Percentiles rank a stretch among this genome's conserved stretches.
phyloP scores from a whole-genome alignment of 2,888 invertebrate species.

The Sarcophaga variegata region DNA sequence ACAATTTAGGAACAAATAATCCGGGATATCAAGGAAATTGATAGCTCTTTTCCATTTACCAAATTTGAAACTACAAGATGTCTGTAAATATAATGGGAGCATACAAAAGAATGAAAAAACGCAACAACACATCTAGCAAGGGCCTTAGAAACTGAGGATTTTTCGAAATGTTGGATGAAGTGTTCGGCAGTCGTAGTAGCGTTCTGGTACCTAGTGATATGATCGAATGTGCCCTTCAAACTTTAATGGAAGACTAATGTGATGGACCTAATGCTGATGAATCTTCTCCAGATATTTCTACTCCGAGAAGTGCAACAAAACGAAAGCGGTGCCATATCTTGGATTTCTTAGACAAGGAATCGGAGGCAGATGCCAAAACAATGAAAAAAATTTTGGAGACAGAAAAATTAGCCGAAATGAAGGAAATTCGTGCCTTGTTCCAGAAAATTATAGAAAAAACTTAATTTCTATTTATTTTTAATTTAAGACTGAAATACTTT shows the following conservation, averaged over 20 bases:
- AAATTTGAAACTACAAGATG: too few species aligned
- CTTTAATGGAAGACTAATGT: background rate
- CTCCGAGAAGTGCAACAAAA: background rate
- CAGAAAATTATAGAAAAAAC: constrained; percentile 15
- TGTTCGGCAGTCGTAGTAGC: constrained; percentile 54
- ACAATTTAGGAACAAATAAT: constrained; percentile 37
- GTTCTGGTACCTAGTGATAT: constrained; percentile 16
- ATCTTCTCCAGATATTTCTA: constrained; percentile 9
- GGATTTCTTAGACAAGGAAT: constrained; percentile 3
- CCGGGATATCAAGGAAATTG: background rate
- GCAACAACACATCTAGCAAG: background rate
- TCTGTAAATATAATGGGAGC: background rate
- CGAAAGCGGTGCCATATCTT: constrained; percentile 1
- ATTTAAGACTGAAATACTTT: background rate
- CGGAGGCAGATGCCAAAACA: constrained; percentile 23
- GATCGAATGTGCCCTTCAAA: too few species aligned
- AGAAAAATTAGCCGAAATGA: constrained; percentile 46
- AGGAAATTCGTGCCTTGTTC: constrained; percentile 42
- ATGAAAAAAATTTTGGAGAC: constrained; percentile 38
- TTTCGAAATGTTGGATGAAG: constrained; percentile 23
- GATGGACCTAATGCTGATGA: background rate
- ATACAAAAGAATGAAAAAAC: constrained; percentile 13
- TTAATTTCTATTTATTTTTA: background rate
- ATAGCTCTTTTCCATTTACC: too few species aligned
- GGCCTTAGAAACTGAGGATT: constrained; percentile 31